A percentile compares a stretch with the other conserved stretches of the same genome.
Evolutionary conservation across 2,113 vertebrate genomes (phyloP).

Genomic region (Salvelinus alpinus): DNA sequence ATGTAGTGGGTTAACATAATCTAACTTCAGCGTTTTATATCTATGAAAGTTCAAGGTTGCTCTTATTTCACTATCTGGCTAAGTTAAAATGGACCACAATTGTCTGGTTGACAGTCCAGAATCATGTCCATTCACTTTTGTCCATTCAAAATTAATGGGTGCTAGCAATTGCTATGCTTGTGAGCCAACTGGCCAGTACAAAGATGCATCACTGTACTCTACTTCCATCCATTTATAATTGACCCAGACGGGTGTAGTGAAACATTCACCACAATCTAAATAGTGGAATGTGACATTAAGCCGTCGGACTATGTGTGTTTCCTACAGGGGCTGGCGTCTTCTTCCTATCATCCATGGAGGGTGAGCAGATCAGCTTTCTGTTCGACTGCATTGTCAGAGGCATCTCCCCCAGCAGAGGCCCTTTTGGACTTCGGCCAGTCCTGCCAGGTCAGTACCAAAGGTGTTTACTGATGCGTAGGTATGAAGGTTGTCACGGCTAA

Average conservation of each 20-base stretch:
- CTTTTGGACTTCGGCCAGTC: slow-evolving; percentile 86
- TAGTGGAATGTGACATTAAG: neutral
- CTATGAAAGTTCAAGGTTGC: too few relatives aligned
- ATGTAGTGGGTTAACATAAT: too few relatives aligned
- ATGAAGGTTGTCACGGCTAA: neutral
- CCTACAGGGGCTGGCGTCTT: slow-evolving; percentile 96
- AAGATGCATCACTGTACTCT: too few relatives aligned
- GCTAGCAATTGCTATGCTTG: too few relatives aligned
- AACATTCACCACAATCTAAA: neutral
- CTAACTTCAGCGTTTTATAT: too few relatives aligned
- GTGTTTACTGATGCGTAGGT: slow-evolving; percentile 16
- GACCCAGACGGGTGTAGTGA: neutral
- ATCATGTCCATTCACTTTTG: too few relatives aligned
- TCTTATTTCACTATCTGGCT: too few relatives aligned
- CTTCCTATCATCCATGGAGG: slow-evolving; percentile 86
- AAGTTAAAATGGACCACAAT: too few relatives aligned
- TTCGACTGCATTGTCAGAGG: slow-evolving; percentile 95
- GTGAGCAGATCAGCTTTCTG: slow-evolving; percentile 96
- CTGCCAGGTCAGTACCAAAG: slow-evolving; percentile 83
- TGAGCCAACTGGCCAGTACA: too few relatives aligned
- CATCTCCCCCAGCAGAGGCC: slow-evolving; percentile 88
- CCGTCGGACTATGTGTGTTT: slow-evolving; percentile 6
- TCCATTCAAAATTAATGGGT: too few relatives aligned
- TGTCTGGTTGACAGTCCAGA: too few relatives aligned
- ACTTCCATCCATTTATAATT: too few relatives aligned